These are phyloP conservation scores for Nanorana parkeri DNA, from an alignment of 2,113 vertebrate genomes.

Conservation along the genomic window DNA sequence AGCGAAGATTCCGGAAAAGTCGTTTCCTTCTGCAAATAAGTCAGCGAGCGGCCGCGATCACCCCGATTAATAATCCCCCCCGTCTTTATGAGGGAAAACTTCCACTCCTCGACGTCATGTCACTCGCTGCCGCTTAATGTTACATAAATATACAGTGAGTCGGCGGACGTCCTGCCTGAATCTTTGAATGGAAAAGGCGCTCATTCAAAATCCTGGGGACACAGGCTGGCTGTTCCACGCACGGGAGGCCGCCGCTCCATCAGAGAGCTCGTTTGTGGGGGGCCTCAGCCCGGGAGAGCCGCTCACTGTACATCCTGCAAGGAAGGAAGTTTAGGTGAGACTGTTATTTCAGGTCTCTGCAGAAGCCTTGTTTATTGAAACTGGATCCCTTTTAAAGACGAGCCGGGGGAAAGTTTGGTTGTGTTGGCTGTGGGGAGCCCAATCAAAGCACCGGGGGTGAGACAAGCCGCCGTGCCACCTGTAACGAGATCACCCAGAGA, in stretches of 20 bases:
- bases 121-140: too few relatives aligned
- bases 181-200: not conserved
- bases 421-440: constrained; percentile 20
- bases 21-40: too few relatives aligned
- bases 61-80: too few relatives aligned
- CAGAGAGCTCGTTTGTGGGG: not conserved
- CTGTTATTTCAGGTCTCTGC: constrained; percentile 43
- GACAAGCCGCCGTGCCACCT: constrained; percentile 33
- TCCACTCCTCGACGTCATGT: too few relatives aligned
- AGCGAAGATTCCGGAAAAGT: too few relatives aligned
- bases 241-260: not conserved
- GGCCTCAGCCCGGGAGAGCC: not conserved
- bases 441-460: constrained; percentile 5
- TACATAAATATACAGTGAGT: too few relatives aligned
- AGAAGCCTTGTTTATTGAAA: constrained; percentile 48
- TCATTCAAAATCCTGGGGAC: not conserved
- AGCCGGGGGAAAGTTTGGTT: constrained; percentile 22
- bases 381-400: constrained; percentile 28
- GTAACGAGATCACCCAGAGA: constrained; percentile 36
- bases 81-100: too few relatives aligned
- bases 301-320: constrained; percentile 25
- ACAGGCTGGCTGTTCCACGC: constrained; percentile 8
- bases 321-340: constrained; percentile 53
- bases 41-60: too few relatives aligned
- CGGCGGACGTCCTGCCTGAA: not conserved